Conservation (phyloP, 2,888 invertebrate species). For the Bombylius major region DNA sequence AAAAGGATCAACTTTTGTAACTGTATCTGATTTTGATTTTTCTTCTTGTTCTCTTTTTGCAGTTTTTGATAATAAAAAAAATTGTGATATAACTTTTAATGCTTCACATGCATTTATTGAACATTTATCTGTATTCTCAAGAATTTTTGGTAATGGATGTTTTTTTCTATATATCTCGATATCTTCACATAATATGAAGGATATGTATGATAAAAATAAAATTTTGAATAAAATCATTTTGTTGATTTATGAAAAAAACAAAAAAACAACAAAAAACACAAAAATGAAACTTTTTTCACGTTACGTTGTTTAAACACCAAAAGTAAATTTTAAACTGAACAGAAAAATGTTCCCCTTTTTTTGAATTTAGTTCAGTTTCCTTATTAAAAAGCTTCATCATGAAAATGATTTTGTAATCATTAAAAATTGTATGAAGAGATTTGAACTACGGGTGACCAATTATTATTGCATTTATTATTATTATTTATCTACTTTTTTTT, state of each 20-base stretch:
- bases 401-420: background rate
- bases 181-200: background rate
- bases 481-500: background rate
- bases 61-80: conserved; percentile 23
- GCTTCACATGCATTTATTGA: conserved; percentile 39
- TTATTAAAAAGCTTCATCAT: background rate
- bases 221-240: background rate
- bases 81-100: conserved; percentile 30
- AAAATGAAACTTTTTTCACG: background rate
- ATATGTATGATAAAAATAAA: background rate
- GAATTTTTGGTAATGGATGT: conserved; percentile 22
- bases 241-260: background rate
- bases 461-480: background rate
- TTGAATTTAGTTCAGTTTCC: background rate
- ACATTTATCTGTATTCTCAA: conserved; percentile 27
- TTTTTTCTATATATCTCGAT: conserved; percentile 22
- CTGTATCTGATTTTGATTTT: background rate
- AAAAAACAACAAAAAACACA: background rate
- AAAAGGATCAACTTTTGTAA: conserved; percentile 15
- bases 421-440: background rate
- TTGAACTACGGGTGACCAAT: background rate
- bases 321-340: background rate
- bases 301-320: background rate
- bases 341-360: background rate
- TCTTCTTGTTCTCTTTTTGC: conserved; percentile 10